These are phyloP conservation scores for Neopelma chrysocephalum DNA, from an alignment of 2,797 vertebrate genomes.

Conservation along the genomic window DNA sequence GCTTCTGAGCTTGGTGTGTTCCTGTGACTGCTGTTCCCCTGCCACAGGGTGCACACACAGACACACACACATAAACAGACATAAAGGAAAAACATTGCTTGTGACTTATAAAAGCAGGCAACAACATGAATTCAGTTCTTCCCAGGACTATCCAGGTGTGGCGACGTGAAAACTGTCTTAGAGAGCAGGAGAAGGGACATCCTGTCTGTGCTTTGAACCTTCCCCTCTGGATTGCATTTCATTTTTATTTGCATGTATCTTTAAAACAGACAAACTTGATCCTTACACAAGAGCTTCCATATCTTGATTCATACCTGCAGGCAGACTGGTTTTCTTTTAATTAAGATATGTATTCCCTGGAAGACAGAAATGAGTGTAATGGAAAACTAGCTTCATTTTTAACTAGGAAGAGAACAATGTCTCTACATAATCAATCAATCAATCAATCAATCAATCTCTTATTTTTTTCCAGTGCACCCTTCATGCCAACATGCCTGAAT, in stretches of 20 bases:
- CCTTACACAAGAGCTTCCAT: neutral
- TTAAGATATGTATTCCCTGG: neutral
- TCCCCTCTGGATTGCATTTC: neutral
- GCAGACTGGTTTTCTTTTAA: neutral
- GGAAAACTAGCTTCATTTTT: slow-evolving; percentile 2
- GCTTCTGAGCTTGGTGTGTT: neutral
- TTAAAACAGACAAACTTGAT: slow-evolving; percentile 6
- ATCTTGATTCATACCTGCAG: neutral
- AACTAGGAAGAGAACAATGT: neutral
- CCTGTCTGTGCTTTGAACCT: neutral
- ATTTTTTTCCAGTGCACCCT: slow-evolving; percentile 1
- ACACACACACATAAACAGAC: neutral
- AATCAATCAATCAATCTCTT: neutral
- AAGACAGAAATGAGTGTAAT: neutral
- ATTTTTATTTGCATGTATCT: slow-evolving; percentile 29
- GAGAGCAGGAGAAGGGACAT: neutral
- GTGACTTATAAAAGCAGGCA: neutral
- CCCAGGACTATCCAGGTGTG: neutral
- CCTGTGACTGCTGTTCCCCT: neutral
- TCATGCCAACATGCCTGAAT: slow-evolving; percentile 54
- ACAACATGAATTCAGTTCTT: neutral
- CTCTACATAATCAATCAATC: slow-evolving; percentile 19
- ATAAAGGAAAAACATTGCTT: neutral
- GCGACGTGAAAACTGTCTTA: neutral
- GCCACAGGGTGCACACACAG: neutral